Evolutionary conservation across 2,888 invertebrate genomes (phyloP).

Genomic region (Psococerastis gibbosa): DNA sequence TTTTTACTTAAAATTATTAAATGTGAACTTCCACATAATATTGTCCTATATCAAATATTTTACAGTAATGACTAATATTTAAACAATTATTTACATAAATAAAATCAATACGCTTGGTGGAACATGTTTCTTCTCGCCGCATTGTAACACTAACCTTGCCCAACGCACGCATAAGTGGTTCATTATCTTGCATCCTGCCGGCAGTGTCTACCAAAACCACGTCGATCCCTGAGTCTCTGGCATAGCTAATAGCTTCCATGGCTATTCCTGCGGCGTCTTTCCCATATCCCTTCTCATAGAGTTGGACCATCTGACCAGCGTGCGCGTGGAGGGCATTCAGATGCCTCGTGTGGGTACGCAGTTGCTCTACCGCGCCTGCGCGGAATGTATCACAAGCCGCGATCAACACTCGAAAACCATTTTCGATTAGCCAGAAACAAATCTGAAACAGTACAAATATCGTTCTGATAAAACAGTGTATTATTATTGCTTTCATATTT

Average conservation of each 20-base stretch:
- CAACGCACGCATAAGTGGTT: slow-evolving; percentile 93
- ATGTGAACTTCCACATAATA: too few species aligned
- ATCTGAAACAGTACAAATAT: slow-evolving; percentile 32
- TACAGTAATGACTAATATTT: too few species aligned
- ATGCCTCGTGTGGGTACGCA: slow-evolving; percentile 83
- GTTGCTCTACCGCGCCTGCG: slow-evolving; percentile 96
- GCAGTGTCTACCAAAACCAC: slow-evolving; percentile 97
- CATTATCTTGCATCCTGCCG: slow-evolving; percentile 99
- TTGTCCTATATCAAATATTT: too few species aligned
- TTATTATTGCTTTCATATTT: too few species aligned
- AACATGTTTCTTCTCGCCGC: too few species aligned
- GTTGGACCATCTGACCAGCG: slow-evolving; percentile 63
- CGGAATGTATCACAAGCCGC: slow-evolving; percentile 99
- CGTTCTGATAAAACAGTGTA: too few species aligned
- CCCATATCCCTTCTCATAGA: slow-evolving; percentile 97
- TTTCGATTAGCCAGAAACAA: slow-evolving; percentile 98
- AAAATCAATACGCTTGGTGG: too few species aligned
- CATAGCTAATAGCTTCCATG: slow-evolving; percentile 85
- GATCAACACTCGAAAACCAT: slow-evolving; percentile 84
- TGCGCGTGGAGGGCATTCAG: slow-evolving; percentile 90
- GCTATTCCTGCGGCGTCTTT: slow-evolving; percentile 98
- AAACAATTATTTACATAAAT: too few species aligned
- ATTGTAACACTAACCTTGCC: slow-evolving; percentile 42
- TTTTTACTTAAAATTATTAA: too few species aligned
- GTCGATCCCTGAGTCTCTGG: slow-evolving; percentile 63